These are phyloP conservation scores for Ptilorrhoa leucosticta DNA, from an alignment of 2,113 vertebrate species.

Conservation along the genomic window DNA sequence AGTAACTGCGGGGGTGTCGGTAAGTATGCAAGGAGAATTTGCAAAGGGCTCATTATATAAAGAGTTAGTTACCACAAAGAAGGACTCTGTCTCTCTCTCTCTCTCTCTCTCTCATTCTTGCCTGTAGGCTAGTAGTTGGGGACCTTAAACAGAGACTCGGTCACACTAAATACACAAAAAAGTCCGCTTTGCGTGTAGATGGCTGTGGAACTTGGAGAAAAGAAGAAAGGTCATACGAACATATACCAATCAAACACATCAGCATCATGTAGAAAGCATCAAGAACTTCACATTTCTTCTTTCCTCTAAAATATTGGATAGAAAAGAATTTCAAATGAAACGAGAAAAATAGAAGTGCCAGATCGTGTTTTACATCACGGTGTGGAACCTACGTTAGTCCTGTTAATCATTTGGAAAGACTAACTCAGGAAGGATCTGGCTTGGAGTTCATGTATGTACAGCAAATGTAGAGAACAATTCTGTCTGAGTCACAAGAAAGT, in stretches of 20 bases:
- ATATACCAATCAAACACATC: background rate
- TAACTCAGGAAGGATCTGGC: background rate
- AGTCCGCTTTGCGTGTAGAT: rapidly evolving
- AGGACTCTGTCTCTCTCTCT: background rate
- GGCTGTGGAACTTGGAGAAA: background rate
- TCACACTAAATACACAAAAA: background rate
- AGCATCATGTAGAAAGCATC: background rate
- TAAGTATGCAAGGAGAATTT: slow-evolving; percentile 56
- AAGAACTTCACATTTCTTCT: background rate
- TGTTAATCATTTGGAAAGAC: background rate
- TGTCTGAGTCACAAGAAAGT: background rate
- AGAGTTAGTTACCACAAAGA: slow-evolving; percentile 29
- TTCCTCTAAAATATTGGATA: background rate
- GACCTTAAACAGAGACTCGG: background rate
- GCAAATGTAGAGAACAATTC: background rate
- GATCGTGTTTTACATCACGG: background rate
- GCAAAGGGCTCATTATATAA: slow-evolving; percentile 45
- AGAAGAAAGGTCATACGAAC: background rate
- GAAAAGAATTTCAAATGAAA: background rate
- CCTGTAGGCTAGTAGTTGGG: background rate
- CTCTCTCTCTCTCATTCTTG: background rate
- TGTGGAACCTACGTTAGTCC: background rate
- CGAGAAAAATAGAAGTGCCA: background rate
- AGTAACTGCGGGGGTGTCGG: slow-evolving; percentile 40
- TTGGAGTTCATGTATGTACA: background rate